Evolutionary conservation across 2,888 invertebrate genomes (phyloP).

Genomic region (Eupithecia abbreviata): DNA sequence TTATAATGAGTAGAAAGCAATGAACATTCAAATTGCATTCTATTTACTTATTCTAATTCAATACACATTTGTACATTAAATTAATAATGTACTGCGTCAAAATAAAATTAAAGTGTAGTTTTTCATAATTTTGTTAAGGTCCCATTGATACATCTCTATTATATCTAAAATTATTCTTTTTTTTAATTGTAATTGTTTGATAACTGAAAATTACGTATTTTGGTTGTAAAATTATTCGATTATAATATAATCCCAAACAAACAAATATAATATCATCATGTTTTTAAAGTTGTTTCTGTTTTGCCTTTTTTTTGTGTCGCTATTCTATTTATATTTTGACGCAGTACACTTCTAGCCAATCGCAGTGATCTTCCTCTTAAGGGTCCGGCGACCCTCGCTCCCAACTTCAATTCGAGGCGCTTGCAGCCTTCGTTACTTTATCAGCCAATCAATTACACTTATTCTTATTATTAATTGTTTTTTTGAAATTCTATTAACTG

Average conservation of each 20-base stretch:
- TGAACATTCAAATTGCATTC: neutral
- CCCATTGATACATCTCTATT: too few relatives aligned
- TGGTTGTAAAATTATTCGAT: too few relatives aligned
- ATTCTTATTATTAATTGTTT: neutral
- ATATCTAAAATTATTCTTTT: too few relatives aligned
- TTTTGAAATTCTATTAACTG: neutral
- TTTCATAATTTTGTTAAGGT: neutral
- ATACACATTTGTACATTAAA: slow-evolving; percentile 5
- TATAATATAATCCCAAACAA: too few relatives aligned
- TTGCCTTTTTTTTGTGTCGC: neutral
- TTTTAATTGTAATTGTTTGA: too few relatives aligned
- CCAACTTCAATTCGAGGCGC: too few relatives aligned
- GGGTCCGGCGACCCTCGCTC: too few relatives aligned
- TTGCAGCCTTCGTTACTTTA: neutral
- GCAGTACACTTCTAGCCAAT: neutral
- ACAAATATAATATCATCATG: too few relatives aligned
- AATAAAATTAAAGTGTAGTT: neutral
- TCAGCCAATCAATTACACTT: neutral
- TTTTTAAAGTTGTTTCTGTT: too few relatives aligned
- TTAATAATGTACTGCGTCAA: neutral
- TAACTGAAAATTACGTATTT: too few relatives aligned
- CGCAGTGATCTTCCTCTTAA: neutral
- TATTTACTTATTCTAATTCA: slow-evolving; percentile 8
- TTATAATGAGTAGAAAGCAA: neutral
- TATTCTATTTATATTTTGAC: neutral